These are phyloP conservation scores for Pseudococcus longispinus DNA, from an alignment of 2,888 invertebrate species.

Conservation along the genomic window DNA sequence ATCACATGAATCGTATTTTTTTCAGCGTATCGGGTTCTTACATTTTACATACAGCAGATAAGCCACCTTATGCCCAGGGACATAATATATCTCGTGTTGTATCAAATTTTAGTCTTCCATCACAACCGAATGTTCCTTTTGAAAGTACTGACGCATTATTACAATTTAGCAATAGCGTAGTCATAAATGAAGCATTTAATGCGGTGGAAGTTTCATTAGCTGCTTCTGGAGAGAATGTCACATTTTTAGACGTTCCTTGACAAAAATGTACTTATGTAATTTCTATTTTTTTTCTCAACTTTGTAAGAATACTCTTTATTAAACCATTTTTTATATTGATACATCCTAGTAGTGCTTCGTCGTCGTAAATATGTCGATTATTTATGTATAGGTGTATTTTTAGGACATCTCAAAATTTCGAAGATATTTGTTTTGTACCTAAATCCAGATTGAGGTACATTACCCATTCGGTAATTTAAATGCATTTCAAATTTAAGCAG, in stretches of 20 bases:
- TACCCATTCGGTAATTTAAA: no score
- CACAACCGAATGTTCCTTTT: not conserved
- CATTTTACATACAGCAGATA: slow-evolving; percentile 58
- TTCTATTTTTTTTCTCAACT: not conserved
- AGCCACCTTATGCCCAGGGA: slow-evolving; percentile 58
- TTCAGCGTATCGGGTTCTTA: slow-evolving; percentile 59
- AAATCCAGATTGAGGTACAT: no score
- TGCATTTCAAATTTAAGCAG: no score
- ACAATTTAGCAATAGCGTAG: not conserved
- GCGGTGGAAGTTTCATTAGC: not conserved
- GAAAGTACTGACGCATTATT: not conserved
- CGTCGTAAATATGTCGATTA: no score
- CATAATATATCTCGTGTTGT: not conserved
- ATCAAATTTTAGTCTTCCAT: not conserved
- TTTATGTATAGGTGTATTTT: no score
- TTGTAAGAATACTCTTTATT: no score
- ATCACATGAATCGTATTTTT: not conserved
- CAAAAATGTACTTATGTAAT: not conserved
- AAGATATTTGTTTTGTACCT: no score
- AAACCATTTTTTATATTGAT: no score
- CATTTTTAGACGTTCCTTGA: not conserved
- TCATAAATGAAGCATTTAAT: not conserved
- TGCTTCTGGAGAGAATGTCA: not conserved
- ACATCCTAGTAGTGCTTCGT: no score
- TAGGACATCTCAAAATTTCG: no score